Conservation (phyloP, 2,113 vertebrate genomes). For the Cranoglanis bouderius region DNA sequence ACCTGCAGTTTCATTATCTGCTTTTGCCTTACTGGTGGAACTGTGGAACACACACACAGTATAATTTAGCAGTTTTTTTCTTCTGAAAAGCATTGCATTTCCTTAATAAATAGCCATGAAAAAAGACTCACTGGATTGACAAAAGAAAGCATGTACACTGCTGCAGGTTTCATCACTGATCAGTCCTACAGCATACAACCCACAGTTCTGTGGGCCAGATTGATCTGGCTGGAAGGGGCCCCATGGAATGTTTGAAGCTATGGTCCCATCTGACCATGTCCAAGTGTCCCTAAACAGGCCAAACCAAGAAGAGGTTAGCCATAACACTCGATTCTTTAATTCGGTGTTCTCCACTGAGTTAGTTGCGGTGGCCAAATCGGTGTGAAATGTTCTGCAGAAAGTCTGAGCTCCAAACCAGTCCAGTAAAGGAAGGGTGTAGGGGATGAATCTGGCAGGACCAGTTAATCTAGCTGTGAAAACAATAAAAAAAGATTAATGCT, state of each 20-base stretch:
- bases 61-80: no score
- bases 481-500: neutral
- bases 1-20: slow-evolving; percentile 20
- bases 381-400: slow-evolving; percentile 10
- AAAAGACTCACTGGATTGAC: slow-evolving; percentile 17
- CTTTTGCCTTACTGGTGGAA: neutral
- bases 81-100: neutral
- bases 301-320: neutral
- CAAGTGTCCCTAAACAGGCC: slow-evolving; percentile 18
- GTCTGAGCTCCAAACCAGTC: neutral
- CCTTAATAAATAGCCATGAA: neutral
- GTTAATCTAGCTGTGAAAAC: neutral
- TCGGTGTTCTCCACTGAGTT: neutral
- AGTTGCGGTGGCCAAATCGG: slow-evolving; percentile 1
- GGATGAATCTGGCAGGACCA: neutral
- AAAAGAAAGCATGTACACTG: neutral
- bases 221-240: neutral
- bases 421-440: neutral
- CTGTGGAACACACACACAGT: neutral
- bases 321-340: neutral
- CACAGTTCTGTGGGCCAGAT: neutral
- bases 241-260: neutral
- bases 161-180: neutral
- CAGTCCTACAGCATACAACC: neutral
- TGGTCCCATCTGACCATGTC: slow-evolving; percentile 9